These are phyloP conservation scores for Tuta absoluta DNA, from an alignment of 2,888 invertebrate species.

Conservation along the genomic window DNA sequence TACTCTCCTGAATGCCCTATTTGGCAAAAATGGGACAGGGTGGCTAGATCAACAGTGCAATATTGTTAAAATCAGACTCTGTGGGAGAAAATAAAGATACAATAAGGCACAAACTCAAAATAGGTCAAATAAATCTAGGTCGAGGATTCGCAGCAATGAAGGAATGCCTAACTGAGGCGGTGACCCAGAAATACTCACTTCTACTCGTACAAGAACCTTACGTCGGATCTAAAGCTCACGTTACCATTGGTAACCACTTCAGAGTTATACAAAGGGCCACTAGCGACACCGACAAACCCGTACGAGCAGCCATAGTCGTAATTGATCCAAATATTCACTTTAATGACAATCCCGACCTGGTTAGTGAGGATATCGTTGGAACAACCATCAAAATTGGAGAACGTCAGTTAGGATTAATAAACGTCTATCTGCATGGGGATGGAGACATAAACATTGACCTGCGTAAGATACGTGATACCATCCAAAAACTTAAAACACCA, in stretches of 20 bases:
- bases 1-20: constrained; percentile 1
- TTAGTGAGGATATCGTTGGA: constrained; percentile 11
- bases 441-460: constrained; percentile 17
- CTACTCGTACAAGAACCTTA: constrained; percentile 15
- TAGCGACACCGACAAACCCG: background rate
- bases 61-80: constrained; percentile 8
- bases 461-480: background rate
- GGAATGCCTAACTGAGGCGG: background rate
- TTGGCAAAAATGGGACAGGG: background rate
- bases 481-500: background rate
- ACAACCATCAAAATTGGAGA: background rate
- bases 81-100: background rate
- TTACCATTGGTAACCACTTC: background rate
- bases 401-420: background rate
- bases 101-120: background rate
- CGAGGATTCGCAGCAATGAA: background rate
- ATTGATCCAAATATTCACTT: background rate
- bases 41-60: background rate
- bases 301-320: constrained; percentile 3
- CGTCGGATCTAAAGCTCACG: background rate
- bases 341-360: background rate
- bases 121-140: constrained; percentile 1
- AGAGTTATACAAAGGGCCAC: background rate
- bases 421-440: constrained; percentile 14
- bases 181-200: background rate